A percentile compares a stretch with the other conserved stretches of the same genome.
Evolutionary conservation across 1,140 invertebrate species (phyloP).

Genomic region (Chymomyza costata): DNA sequence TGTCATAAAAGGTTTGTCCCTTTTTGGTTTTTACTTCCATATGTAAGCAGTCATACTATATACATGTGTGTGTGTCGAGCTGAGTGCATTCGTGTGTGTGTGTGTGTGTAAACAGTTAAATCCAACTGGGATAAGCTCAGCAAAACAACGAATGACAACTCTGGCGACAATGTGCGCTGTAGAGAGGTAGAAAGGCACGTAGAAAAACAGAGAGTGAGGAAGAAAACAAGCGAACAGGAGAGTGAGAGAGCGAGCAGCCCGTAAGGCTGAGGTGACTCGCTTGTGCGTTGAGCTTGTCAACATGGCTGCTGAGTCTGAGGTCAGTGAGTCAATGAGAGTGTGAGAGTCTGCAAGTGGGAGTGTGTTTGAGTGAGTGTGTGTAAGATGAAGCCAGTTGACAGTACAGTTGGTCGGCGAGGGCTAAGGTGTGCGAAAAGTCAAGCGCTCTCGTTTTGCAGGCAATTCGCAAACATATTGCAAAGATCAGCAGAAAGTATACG

Average conservation of each 20-base stretch:
- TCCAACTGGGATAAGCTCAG: conserved; percentile 67
- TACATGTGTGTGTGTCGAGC: not conserved
- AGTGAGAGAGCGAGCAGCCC: conserved; percentile 19
- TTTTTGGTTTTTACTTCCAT: too few species aligned
- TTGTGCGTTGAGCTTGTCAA: too few species aligned
- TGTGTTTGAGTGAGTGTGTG: conserved; percentile 18
- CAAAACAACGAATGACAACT: too few species aligned
- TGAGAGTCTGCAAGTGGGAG: not conserved
- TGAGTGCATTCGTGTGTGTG: conserved; percentile 8
- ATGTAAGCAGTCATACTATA: too few species aligned
- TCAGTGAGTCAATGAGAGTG: conserved; percentile 13
- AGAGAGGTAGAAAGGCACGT: conserved; percentile 10
- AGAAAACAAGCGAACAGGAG: not conserved
- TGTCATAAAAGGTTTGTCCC: conserved; percentile 74
- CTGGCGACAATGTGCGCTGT: conserved; percentile 14
- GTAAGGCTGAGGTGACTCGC: too few species aligned
- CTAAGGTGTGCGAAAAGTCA: too few species aligned
- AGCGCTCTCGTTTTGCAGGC: conserved; percentile 55
- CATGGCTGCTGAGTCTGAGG: too few species aligned
- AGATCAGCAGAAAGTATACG: conserved; percentile 67
- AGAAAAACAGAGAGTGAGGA: not conserved
- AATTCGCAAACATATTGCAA: conserved; percentile 71
- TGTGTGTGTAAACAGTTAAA: conserved; percentile 61
- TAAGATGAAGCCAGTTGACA: conserved; percentile 49
- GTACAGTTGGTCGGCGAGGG: conserved; percentile 37